Percentiles rank a stretch among this genome's conserved stretches.
phyloP scores from a whole-genome alignment of 2,797 vertebrate genomes.

The Hypotaenidia okinawae region DNA sequence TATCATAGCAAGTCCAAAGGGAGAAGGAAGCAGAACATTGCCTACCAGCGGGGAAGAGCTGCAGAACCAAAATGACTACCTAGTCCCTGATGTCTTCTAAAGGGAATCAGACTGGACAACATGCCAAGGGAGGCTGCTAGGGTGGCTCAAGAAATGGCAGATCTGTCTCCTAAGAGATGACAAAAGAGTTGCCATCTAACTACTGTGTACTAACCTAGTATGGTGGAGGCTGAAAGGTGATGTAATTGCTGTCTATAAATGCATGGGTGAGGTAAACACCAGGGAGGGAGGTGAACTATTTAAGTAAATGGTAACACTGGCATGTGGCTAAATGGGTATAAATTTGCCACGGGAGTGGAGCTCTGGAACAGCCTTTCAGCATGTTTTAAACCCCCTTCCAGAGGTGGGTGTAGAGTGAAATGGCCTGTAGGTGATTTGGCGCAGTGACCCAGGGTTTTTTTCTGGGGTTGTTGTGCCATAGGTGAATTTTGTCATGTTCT shows the following conservation, averaged over 20 bases:
- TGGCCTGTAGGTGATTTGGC: background rate
- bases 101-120: background rate
- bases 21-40: background rate
- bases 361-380: background rate
- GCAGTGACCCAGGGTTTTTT: background rate
- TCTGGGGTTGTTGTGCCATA: background rate
- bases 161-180: background rate
- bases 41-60: background rate
- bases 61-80: background rate
- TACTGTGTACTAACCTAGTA: rapidly evolving
- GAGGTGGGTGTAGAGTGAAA: background rate
- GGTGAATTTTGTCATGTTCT: background rate
- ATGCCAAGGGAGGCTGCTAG: background rate
- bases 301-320: background rate
- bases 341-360: background rate
- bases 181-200: background rate
- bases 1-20: rapidly evolving
- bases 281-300: background rate
- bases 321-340: background rate
- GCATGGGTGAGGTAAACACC: background rate
- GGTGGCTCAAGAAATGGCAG: background rate
- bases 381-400: background rate
- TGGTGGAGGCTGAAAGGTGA: background rate
- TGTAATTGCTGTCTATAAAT: rapidly evolving
- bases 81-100: background rate